phyloP scores from a whole-genome alignment of 2,113 vertebrate genomes.

The Bos javanicus region DNA sequence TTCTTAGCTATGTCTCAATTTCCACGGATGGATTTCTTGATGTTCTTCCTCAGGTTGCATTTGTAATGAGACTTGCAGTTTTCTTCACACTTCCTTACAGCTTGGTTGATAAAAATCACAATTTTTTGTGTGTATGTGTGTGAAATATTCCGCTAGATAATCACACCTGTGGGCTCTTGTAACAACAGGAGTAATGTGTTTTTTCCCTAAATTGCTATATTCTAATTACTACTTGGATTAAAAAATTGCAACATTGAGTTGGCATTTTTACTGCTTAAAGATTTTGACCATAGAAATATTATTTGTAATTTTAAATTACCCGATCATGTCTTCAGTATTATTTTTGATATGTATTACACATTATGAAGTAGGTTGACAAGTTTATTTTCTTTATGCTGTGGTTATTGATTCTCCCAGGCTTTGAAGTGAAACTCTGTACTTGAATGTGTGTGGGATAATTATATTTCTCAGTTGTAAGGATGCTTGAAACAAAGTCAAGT shows the following conservation, averaged over 20 bases:
- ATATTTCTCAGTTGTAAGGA: constrained; percentile 39
- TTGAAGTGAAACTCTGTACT: constrained; percentile 44
- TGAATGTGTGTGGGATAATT: not conserved
- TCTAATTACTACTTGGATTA: not conserved
- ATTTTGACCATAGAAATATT: constrained; percentile 12
- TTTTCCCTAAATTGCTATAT: not conserved
- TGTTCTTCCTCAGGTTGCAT: constrained; percentile 48
- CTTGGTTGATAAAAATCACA: constrained; percentile 68
- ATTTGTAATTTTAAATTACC: constrained; percentile 30
- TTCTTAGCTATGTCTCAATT: not conserved
- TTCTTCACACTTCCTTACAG: constrained; percentile 68
- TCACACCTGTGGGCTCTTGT: constrained; percentile 52
- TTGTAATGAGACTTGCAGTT: constrained; percentile 66
- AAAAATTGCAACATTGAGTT: not conserved
- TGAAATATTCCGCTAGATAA: constrained; percentile 44
- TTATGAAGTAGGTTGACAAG: constrained; percentile 5
- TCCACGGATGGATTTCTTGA: not conserved
- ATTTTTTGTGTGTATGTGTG: constrained; percentile 26
- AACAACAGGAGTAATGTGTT: constrained; percentile 2
- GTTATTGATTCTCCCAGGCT: constrained; percentile 50
- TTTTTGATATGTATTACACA: constrained; percentile 19
- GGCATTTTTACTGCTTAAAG: constrained; percentile 26
- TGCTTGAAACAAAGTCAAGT: constrained; percentile 37
- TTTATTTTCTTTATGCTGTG: constrained; percentile 46
- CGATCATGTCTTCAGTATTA: not conserved